Evolutionary conservation across 1,140 invertebrate genomes (phyloP), one percentile per base, ranked within the genome.

Genomic region (Pseudomyrmex pallidus): DNA sequence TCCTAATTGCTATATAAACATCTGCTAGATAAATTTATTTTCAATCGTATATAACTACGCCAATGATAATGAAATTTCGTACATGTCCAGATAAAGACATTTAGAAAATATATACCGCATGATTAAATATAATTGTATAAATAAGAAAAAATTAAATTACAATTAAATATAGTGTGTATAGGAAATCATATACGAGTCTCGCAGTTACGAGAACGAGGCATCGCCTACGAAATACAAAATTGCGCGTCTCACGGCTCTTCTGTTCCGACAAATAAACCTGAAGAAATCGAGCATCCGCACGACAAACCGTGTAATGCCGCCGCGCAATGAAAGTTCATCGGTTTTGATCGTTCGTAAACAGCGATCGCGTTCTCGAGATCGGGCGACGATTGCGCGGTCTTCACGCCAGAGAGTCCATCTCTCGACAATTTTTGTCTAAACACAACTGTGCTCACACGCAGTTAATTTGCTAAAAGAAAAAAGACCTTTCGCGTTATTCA

Each of bases 251-350:
- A 35, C 2, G 67, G 52, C 15, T 72, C 15, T 62, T 35, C 54
- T 20, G 56, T 46, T 70, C 54, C 12, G 54, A 48, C 66, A 57
- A 64, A 84, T 50, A n/a, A 54, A 63, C 52, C 56, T 61, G 52
- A 85, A 67, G 35, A 25, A 50, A 52, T 62, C 70, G 56, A n/a
- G 70, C 44, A 74, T 82, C 25, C 59, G 70, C 78, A 85, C 87
- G 85, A 87, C 85, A 88, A 90, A 90, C 89, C 89, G 82, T 86
- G 77, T 83, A 80, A 80, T 54, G 87, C 85, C 85, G 87, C 83
- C 85, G 70, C 85, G 74, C 82, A 85, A 87, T 90, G 74, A 89
- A 83, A 83, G n/a, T 90, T 77, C 74, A 72, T 74, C 57, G 64
- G 62, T 15, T 87, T 35, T 44, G 54, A 76, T 84, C 64, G 25